These are phyloP conservation scores for Drosophila sproati DNA, from an alignment of 1,140 invertebrate genomes.

Conservation along the genomic window DNA sequence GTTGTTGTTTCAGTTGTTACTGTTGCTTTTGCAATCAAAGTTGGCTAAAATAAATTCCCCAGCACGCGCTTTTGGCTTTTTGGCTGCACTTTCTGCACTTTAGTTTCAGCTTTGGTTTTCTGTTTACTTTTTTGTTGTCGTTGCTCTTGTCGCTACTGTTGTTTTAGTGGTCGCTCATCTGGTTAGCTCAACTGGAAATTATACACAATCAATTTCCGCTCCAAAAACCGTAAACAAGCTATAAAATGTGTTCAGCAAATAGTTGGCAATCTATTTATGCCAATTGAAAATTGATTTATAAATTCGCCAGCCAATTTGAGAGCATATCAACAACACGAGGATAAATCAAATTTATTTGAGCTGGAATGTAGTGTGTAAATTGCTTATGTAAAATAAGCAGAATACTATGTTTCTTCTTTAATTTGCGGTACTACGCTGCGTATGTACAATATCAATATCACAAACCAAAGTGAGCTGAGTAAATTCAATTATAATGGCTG, in stretches of 20 bases:
- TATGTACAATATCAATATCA: slow-evolving; percentile 15
- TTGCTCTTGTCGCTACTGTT: slow-evolving; percentile 30
- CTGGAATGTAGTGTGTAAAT: not conserved
- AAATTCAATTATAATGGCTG: slow-evolving; percentile 1
- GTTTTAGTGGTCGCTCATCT: slow-evolving; percentile 59
- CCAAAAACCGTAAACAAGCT: slow-evolving; percentile 65
- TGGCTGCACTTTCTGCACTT: slow-evolving; percentile 45
- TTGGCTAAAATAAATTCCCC: slow-evolving; percentile 47
- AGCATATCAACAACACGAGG: slow-evolving; percentile 2
- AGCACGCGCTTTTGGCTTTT: slow-evolving; percentile 39
- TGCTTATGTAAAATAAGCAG: no score
- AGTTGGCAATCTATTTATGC: slow-evolving; percentile 58
- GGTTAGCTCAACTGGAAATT: slow-evolving; percentile 69
- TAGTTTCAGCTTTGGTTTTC: slow-evolving; percentile 37
- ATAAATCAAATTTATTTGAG: slow-evolving; percentile 13
- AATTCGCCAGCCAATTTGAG: slow-evolving; percentile 13
- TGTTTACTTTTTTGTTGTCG: slow-evolving; percentile 36
- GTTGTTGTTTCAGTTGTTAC: not conserved
- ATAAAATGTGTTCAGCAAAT: slow-evolving; percentile 50
- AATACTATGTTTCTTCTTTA: not conserved
- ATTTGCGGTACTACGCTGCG: not conserved
- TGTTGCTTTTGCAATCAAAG: slow-evolving; percentile 20
- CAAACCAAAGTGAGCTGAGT: not conserved
- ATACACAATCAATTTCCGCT: slow-evolving; percentile 83
- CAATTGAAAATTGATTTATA: slow-evolving; percentile 46